A percentile compares a stretch with the other conserved stretches of the same genome.
phyloP scores from a whole-genome alignment of 1,140 invertebrate genomes.

The Cataglyphis hispanica region DNA sequence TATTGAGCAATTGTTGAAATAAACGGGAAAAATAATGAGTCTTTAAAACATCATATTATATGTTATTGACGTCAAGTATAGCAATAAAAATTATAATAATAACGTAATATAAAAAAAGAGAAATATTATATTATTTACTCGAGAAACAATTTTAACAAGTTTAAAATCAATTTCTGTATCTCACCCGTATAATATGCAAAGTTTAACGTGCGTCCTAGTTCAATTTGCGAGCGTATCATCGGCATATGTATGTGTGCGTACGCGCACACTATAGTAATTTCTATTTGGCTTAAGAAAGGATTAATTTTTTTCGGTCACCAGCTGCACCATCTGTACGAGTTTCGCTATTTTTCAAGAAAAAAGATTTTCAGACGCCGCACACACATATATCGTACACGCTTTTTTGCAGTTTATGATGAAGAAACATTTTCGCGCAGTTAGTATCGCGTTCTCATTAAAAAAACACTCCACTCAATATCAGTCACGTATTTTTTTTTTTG shows the following conservation, averaged over 20 bases:
- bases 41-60: neutral
- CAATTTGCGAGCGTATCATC: constrained; percentile 13
- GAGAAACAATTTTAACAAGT: constrained; percentile 7
- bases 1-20: neutral
- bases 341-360: constrained; percentile 46
- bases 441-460: constrained; percentile 40
- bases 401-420: constrained; percentile 24
- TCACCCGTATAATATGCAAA: neutral
- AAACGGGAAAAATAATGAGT: constrained; percentile 7
- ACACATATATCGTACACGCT: neutral
- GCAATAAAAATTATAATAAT: constrained; percentile 34
- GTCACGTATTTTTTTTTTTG: neutral
- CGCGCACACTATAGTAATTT: constrained; percentile 25
- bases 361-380: constrained; percentile 17
- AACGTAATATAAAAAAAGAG: neutral
- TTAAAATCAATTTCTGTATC: constrained; percentile 32
- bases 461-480: neutral
- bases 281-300: constrained; percentile 26
- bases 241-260: neutral
- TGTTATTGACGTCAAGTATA: neutral
- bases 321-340: neutral
- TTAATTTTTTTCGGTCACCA: constrained; percentile 27
- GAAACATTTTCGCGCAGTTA: neutral
- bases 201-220: neutral
- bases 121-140: neutral